Evolutionary conservation across 2,888 invertebrate species (phyloP), one percentile per base, ranked within the genome.

Genomic region (Lycophotia porphyrea): DNA sequence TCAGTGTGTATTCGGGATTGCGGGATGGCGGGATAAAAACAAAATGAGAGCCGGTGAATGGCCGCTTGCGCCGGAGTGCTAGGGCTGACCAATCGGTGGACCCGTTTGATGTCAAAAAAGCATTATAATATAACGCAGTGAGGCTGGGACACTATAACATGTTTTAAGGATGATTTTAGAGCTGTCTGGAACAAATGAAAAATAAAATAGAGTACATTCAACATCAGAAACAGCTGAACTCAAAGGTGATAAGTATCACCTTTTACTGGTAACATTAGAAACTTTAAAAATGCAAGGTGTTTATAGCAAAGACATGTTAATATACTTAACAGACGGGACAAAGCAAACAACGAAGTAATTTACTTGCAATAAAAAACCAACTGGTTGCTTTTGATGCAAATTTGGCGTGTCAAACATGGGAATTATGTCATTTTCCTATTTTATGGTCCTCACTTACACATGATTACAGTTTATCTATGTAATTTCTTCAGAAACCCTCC

Each of bases 21-120:
- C 93, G 94, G 95, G 95, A 82, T 90, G 95, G n/a, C n/a, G n/a
- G n/a, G n/a, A n/a, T n/a, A 96, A 96, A 95, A 96, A 95, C 93
- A 90, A 95, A 96, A 96, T 93, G 93, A 94, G 93, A 81, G 84
- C 78, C 92, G 94, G 96, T 96, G 93, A 95, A 94, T 90, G 95
- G 93, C 95, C 95, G 92, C 90, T 68, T 68, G 76, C 88, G 86
- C 87, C 80, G 87, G 87, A 88, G 91, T 92, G 91, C 65, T 65
- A 88, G 87, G 88, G 87, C 76, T 87, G 75, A 61, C 88, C 61
- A 79, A 47, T 24, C 21, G 3, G 47, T 21, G 47, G 21, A 0
- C 21, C 9, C 47, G 24, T 44, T 21, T 9, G 47, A 47, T 8
- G 21, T 47, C 24, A 47, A 47, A 47, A 47, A 47, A 44, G 18